A percentile compares a stretch with the other conserved stretches of the same genome.
phyloP scores from a whole-genome alignment of 2,113 vertebrate genomes.

The Xenus cinereus region DNA sequence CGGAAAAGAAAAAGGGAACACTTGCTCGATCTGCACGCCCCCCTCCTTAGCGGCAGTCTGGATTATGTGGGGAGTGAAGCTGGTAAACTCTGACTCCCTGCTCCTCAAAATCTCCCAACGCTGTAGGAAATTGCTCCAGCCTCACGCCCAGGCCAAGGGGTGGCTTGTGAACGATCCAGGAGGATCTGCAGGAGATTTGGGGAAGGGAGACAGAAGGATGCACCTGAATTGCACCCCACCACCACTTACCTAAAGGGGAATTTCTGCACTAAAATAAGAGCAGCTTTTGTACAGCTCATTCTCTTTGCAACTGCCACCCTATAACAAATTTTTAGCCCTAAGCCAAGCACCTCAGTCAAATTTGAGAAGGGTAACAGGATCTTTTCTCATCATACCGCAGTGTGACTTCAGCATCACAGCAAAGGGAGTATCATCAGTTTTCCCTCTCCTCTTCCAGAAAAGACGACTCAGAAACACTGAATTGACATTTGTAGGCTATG shows the following conservation, averaged over 20 bases:
- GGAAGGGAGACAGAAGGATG: neutral
- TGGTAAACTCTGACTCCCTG: neutral
- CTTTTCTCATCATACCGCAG: neutral
- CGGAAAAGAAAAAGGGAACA: neutral
- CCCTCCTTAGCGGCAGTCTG: neutral
- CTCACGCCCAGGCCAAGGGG: fast-evolving
- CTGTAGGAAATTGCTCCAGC: neutral
- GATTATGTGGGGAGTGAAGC: neutral
- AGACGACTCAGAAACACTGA: neutral
- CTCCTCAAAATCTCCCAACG: neutral
- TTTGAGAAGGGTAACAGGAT: neutral
- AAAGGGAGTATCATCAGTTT: neutral
- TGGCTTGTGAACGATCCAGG: neutral
- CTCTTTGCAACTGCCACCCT: neutral
- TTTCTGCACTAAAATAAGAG: neutral
- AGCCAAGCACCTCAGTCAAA: neutral
- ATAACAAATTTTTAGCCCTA: neutral
- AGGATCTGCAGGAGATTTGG: neutral
- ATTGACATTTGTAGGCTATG: neutral
- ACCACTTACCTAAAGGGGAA: neutral
- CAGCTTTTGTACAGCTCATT: neutral
- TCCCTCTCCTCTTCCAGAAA: neutral
- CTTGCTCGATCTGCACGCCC: neutral
- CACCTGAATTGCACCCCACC: neutral
- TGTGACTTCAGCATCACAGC: neutral